These are phyloP conservation scores for Copidosoma floridanum DNA, from an alignment of 1,140 invertebrate genomes.

Conservation along the genomic window DNA sequence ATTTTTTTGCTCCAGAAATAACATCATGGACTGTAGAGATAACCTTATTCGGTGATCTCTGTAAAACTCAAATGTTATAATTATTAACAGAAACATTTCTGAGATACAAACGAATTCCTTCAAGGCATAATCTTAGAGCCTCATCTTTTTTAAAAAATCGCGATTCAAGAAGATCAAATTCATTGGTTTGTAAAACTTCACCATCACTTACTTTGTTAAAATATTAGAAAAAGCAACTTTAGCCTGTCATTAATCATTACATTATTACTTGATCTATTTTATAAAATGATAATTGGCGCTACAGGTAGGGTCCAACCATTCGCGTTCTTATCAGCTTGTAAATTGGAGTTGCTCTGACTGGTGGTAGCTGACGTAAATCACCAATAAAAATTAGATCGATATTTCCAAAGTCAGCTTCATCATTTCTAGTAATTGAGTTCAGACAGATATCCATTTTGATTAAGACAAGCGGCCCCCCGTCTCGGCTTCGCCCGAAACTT, in stretches of 20 bases:
- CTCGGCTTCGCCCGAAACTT: too few relatives aligned
- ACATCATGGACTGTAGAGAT: constrained; percentile 35
- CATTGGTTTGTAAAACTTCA: constrained; percentile 9
- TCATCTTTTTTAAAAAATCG: constrained; percentile 28
- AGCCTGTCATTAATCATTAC: too few relatives aligned
- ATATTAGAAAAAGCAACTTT: too few relatives aligned
- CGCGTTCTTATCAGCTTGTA: constrained; percentile 8
- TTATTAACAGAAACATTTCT: constrained; percentile 25
- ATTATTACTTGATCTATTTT: constrained; percentile 31
- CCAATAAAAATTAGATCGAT: constrained; percentile 31
- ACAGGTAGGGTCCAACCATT: constrained; percentile 23
- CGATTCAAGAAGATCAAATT: constrained; percentile 30
- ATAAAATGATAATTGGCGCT: constrained; percentile 31
- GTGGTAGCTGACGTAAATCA: constrained; percentile 32
- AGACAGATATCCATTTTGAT: constrained; percentile 37
- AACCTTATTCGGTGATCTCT: constrained; percentile 31
- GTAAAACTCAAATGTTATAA: constrained; percentile 30
- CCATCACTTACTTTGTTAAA: constrained; percentile 41
- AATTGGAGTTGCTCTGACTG: constrained; percentile 27
- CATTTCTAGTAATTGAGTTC: constrained; percentile 36
- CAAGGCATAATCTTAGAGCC: constrained; percentile 20
- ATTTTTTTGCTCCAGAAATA: constrained; percentile 18
- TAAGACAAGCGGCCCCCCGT: too few relatives aligned
- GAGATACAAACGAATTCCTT: constrained; percentile 33
- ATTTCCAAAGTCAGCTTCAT: constrained; percentile 28